Evolutionary conservation across 2,797 vertebrate species (phyloP), one percentile per base, ranked within the genome.

Genomic region (Myotis findleyi): DNA sequence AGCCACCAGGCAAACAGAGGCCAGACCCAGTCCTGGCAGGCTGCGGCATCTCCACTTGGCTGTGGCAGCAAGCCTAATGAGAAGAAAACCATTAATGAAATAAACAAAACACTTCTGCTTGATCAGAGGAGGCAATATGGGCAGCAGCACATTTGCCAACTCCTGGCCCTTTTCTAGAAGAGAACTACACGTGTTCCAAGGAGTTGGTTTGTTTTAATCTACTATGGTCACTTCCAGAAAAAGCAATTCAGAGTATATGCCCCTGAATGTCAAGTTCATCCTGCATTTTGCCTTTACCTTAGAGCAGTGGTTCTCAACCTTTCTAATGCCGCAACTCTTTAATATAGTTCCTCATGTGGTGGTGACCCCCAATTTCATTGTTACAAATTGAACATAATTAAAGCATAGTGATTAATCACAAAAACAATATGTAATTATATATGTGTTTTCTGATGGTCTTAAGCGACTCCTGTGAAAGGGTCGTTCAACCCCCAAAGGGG

Each of bases 51-150:
- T 80, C 82, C 51, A 51, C 55, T 71, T 72, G 86, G 44, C 57
- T 51, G 30, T 77, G 77, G 41, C 62, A 89, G 36, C 11, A 62
- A 33, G 7, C 23, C 87, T 84, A 81, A 94, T 69, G 27, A 91
- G 49, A 91, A 93, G 59, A 89, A 86, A 38, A 3, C 11, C 57
- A 44, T 76, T 86, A 66, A 55, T 77, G 68, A 76, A 86, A 89
- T 72, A 88, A 92, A 77, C 21, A 68, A 49, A 96, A 87, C 33
- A 49, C 41, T n/a, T 20, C 23, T 64, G 18, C 88, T 83, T 86
- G 69, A 47, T 76, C 44, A 62, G 18, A 36, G 4, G 18, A 75
- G 8, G 49, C 8, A 79, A 51, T 55, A 30, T 1, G 90, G 11
- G 27, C 41, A 72, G n/a, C 7, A 86, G 20, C 49, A 59, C 57